Evolutionary conservation across 2,113 vertebrate genomes (phyloP).

Genomic region (Chascanopsetta lugubris): DNA sequence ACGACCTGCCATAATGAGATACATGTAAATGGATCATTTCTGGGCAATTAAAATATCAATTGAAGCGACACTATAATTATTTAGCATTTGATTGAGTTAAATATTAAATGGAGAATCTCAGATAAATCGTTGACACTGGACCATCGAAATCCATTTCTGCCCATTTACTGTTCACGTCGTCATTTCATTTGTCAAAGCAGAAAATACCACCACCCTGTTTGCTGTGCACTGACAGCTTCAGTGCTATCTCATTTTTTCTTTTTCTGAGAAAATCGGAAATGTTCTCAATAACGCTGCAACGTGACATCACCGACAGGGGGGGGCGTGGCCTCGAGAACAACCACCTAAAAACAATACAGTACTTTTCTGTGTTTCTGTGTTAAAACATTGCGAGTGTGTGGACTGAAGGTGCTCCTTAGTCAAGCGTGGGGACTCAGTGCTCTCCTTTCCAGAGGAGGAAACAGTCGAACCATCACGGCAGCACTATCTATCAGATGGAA

Average conservation of each 20-base stretch:
- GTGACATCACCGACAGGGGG: slow-evolving; percentile 35
- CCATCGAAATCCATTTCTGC: slow-evolving; percentile 8
- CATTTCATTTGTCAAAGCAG: neutral
- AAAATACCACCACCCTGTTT: slow-evolving; percentile 35
- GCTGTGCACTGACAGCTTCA: too few relatives aligned
- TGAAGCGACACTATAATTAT: too few relatives aligned
- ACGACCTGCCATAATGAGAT: too few relatives aligned
- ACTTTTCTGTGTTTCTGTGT: neutral
- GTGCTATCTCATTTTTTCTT: too few relatives aligned
- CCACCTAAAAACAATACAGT: neutral
- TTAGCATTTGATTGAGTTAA: too few relatives aligned
- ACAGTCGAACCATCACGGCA: slow-evolving; percentile 52
- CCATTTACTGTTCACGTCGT: slow-evolving; percentile 8
- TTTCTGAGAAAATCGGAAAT: too few relatives aligned
- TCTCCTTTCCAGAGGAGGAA: slow-evolving; percentile 25
- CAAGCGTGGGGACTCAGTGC: slow-evolving; percentile 15
- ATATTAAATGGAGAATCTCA: too few relatives aligned
- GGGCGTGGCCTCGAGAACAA: slow-evolving; percentile 6
- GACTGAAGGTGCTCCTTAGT: slow-evolving; percentile 5
- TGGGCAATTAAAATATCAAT: too few relatives aligned
- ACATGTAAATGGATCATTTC: too few relatives aligned
- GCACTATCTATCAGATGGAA: slow-evolving; percentile 53
- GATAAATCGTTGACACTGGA: too few relatives aligned
- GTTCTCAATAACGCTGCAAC: too few relatives aligned
- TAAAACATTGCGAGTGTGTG: neutral